Percentiles rank a stretch among this genome's conserved stretches.
phyloP scores from a whole-genome alignment of 1,140 invertebrate species.

The Lysiphlebus fabarum region DNA sequence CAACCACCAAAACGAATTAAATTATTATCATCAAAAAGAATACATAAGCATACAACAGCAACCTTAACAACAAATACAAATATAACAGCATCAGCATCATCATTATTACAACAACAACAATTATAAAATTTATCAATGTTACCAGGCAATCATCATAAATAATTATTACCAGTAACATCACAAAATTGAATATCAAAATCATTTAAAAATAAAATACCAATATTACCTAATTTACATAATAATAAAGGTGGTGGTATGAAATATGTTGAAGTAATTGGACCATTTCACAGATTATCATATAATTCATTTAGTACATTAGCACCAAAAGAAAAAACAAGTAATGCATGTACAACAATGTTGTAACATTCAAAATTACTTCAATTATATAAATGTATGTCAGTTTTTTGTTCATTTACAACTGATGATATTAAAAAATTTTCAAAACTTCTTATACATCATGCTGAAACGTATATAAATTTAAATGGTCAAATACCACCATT shows the following conservation, averaged over 20 bases:
- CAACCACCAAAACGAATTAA: background rate
- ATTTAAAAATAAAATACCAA: background rate
- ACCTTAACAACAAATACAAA: no score
- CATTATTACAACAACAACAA: conserved; percentile 1
- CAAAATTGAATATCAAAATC: background rate
- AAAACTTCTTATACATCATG: conserved; percentile 50
- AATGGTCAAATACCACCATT: background rate
- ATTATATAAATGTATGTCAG: conserved; percentile 61
- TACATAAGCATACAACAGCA: background rate
- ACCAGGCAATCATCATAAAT: no score
- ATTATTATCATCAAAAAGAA: background rate
- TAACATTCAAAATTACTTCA: conserved; percentile 41
- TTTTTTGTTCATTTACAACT: conserved; percentile 55
- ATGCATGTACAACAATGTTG: conserved; percentile 43
- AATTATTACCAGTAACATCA: background rate
- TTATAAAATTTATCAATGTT: no score
- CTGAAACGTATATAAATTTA: conserved; percentile 5
- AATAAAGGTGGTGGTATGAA: no score
- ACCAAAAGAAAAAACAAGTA: conserved; percentile 35
- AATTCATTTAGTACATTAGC: conserved; percentile 8
- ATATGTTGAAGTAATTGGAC: no score
- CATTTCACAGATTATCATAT: no score
- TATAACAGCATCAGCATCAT: background rate
- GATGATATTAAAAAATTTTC: conserved; percentile 43
- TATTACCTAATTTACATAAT: background rate